Conservation (phyloP, 2,113 vertebrate genomes). For the Podocnemis expansa region DNA sequence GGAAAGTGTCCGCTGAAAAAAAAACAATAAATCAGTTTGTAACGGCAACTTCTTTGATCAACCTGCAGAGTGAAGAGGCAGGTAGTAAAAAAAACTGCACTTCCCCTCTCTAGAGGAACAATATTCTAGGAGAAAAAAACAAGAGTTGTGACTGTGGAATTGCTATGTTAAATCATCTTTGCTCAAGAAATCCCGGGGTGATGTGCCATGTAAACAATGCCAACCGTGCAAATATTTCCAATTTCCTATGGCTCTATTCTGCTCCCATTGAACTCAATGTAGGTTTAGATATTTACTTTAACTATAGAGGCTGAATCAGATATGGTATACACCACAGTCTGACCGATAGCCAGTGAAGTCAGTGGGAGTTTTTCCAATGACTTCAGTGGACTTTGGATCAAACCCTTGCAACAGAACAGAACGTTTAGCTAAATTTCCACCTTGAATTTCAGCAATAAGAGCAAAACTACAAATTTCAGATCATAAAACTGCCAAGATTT, state of each 20-base stretch:
- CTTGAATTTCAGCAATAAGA: not conserved
- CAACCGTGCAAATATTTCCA: not conserved
- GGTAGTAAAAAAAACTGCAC: not conserved
- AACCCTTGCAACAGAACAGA: not conserved
- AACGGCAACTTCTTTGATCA: not conserved
- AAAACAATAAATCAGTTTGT: not conserved
- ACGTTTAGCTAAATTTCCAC: not conserved
- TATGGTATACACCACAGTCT: not conserved
- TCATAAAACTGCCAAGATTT: not conserved
- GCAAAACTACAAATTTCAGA: not conserved
- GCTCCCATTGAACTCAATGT: not conserved
- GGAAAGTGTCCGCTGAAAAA: not conserved
- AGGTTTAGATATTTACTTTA: not conserved
- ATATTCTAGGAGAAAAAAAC: not conserved
- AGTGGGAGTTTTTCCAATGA: not conserved
- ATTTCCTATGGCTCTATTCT: not conserved
- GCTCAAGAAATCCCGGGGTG: not conserved
- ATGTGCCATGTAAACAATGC: not conserved
- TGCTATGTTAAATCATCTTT: not conserved
- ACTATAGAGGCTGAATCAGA: not conserved
- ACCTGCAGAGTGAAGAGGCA: not conserved
- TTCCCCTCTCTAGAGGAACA: not conserved
- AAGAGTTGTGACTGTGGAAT: not conserved
- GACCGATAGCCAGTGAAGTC: not conserved
- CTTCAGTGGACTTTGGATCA: not conserved